phyloP scores from a whole-genome alignment of 2,888 invertebrate genomes.

The Diadegma fenestrale region DNA sequence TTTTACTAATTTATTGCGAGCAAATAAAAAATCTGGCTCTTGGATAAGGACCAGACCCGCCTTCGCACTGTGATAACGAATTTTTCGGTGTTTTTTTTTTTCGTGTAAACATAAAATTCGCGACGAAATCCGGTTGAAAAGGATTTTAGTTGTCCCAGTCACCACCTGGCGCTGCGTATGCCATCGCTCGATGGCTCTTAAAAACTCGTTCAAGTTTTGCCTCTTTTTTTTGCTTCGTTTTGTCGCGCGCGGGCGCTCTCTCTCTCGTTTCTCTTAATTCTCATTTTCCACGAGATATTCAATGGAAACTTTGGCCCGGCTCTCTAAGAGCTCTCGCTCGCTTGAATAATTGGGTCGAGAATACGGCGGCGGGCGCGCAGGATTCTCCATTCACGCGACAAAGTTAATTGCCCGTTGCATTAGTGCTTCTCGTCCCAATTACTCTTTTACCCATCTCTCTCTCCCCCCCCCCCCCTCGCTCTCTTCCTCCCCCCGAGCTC shows the following conservation, averaged over 20 bases:
- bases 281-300: constrained; percentile 59
- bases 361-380: constrained; percentile 47
- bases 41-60: too few species aligned
- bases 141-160: too few species aligned
- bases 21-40: too few species aligned
- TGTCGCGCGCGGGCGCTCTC: background rate
- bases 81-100: too few species aligned
- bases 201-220: constrained; percentile 40
- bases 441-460: constrained; percentile 39
- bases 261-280: constrained; percentile 39
- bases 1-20: too few species aligned
- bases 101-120: too few species aligned
- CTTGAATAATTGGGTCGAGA: constrained; percentile 67
- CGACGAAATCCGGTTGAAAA: too few species aligned
- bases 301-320: constrained; percentile 64
- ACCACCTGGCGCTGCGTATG: too few species aligned
- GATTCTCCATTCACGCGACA: constrained; percentile 69
- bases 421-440: constrained; percentile 69
- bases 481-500: background rate
- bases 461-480: background rate
- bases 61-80: too few species aligned
- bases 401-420: constrained; percentile 70
- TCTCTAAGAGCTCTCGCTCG: constrained; percentile 54
- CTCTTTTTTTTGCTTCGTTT: background rate
- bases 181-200: too few species aligned